Evolutionary conservation across 2,113 vertebrate species (phyloP).

Genomic region (Sebastes schlegelii): DNA sequence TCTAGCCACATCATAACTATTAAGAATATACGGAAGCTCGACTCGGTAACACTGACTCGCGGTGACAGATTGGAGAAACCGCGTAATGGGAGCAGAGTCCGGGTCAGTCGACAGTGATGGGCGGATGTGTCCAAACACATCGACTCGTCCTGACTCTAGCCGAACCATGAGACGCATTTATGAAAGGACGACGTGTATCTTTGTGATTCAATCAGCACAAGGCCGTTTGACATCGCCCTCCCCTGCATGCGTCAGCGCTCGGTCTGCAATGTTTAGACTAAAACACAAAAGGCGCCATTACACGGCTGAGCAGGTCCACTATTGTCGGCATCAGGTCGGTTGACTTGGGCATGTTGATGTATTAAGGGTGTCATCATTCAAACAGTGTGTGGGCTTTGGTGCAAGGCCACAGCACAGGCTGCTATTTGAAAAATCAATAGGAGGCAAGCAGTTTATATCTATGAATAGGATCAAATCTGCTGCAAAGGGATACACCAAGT

Average conservation of each 20-base stretch:
- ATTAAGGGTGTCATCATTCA: conserved; percentile 63
- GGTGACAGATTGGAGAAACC: conserved; percentile 26
- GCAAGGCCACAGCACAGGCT: conserved; percentile 60
- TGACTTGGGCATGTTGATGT: conserved; percentile 51
- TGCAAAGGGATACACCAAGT: conserved; percentile 13
- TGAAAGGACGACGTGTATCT: conserved; percentile 38
- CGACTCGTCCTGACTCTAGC: conserved; percentile 13
- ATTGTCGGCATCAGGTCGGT: conserved; percentile 24
- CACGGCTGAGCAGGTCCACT: conserved; percentile 29
- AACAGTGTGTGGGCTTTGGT: conserved; percentile 57
- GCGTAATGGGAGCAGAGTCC: conserved; percentile 23
- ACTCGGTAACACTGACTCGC: background rate
- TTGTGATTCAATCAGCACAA: conserved; percentile 27
- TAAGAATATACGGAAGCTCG: background rate
- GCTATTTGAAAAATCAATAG: conserved; percentile 71
- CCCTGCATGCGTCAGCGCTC: background rate
- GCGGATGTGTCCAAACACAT: conserved; percentile 38
- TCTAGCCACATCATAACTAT: background rate
- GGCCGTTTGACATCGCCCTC: conserved; percentile 19
- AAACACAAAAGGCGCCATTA: conserved; percentile 60
- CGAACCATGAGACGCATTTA: conserved; percentile 9
- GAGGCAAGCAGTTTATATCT: conserved; percentile 35
- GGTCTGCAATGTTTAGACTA: conserved; percentile 22
- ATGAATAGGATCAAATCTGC: conserved; percentile 47
- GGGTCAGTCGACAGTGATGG: conserved; percentile 21